A percentile compares a stretch with the other conserved stretches of the same genome.
Conservation (phyloP, 2,113 vertebrate genomes). For the Seriola aureovittata region DNA sequence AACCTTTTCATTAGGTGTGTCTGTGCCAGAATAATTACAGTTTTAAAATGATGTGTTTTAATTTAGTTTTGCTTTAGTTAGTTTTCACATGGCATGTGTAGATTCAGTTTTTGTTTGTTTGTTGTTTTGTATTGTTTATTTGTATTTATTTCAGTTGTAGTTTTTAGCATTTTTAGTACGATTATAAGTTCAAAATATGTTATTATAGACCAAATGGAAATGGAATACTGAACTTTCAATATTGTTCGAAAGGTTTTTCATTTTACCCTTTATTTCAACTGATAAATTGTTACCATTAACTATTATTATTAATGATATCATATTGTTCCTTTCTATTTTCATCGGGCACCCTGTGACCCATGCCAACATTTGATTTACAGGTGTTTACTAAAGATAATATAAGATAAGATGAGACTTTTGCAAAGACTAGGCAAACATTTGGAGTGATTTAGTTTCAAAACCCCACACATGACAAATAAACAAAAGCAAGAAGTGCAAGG, state of each 20-base stretch:
- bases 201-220: neutral
- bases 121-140: neutral
- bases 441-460: neutral
- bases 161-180: neutral
- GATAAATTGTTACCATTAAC: neutral
- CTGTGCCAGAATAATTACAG: neutral
- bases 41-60: neutral
- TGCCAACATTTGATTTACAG: neutral
- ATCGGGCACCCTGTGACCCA: neutral
- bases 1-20: slow-evolving; percentile 5
- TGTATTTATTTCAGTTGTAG: neutral
- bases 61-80: neutral
- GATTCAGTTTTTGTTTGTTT: neutral
- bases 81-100: neutral
- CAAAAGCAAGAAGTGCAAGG: neutral
- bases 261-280: neutral
- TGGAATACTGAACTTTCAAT: neutral
- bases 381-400: neutral
- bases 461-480: neutral
- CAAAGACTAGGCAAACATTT: too few relatives aligned
- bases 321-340: neutral
- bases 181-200: neutral
- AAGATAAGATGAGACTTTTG: too few relatives aligned
- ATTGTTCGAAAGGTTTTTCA: too few relatives aligned
- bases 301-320: neutral